Percentiles rank a stretch among this genome's conserved stretches.
phyloP scores from a whole-genome alignment of 2,797 vertebrate species.

The Urosaurus nigricauda region DNA sequence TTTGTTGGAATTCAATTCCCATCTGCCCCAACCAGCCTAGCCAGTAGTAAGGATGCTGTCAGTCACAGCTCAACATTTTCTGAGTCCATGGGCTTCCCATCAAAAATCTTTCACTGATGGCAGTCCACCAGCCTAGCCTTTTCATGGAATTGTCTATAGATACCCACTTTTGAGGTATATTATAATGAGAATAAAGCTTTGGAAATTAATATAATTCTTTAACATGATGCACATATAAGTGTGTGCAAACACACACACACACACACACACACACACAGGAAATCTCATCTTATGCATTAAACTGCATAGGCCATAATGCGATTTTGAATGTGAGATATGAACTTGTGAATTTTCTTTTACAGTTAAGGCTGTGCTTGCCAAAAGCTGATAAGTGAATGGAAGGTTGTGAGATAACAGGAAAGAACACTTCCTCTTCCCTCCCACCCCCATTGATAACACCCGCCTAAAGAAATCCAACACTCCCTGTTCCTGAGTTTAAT shows the following conservation, averaged over 20 bases:
- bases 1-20: no score
- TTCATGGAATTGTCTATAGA: not conserved
- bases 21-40: no score
- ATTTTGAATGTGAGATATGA: not conserved
- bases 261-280: slow-evolving; percentile 8
- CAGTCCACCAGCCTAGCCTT: not conserved
- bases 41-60: no score
- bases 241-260: not conserved
- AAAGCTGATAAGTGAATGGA: slow-evolving; percentile 5
- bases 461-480: slow-evolving; percentile 58
- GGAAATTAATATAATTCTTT: slow-evolving; percentile 1
- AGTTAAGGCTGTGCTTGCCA: not conserved
- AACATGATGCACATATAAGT: not conserved
- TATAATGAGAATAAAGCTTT: not conserved
- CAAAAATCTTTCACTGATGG: not conserved
- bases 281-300: slow-evolving; percentile 44
- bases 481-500: slow-evolving; percentile 58
- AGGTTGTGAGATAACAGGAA: slow-evolving; percentile 31
- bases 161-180: not conserved
- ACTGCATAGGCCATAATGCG: slow-evolving; percentile 1
- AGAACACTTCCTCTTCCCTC: slow-evolving; percentile 42
- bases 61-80: no score
- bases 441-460: slow-evolving; percentile 42
- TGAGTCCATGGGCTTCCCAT: no score
- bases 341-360: not conserved